Conservation (phyloP, 2,888 invertebrate species). For the Phengaris arion region DNA sequence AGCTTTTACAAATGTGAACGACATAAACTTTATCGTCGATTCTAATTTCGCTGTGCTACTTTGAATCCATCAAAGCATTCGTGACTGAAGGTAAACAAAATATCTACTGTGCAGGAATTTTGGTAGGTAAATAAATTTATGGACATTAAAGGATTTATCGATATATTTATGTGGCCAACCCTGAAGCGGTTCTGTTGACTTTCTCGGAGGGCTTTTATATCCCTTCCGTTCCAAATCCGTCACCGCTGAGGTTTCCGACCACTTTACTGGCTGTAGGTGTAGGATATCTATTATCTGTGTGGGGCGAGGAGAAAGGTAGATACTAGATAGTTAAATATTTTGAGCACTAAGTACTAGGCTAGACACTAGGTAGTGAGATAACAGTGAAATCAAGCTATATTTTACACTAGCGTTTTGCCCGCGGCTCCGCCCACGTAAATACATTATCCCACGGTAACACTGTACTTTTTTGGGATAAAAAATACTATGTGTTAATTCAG, state of each 20-base stretch:
- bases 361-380: neutral
- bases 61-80: no score
- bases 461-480: no score
- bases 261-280: neutral
- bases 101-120: neutral
- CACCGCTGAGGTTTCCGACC: conserved; percentile 20
- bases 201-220: conserved; percentile 17
- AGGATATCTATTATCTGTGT: neutral
- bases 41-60: no score
- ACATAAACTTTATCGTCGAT: neutral
- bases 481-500: no score
- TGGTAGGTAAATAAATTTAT: neutral
- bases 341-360: no score
- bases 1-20: no score
- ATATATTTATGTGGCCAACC: neutral
- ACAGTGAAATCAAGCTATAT: neutral
- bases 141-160: neutral
- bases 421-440: no score
- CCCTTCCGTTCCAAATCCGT: conserved; percentile 23
- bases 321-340: neutral
- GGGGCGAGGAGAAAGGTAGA: conserved; percentile 5
- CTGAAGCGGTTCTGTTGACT: neutral
- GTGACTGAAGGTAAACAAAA: no score
- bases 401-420: neutral
- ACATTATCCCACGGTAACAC: no score